Conservation (phyloP, 2,888 invertebrate species). For the Zeuzera pyrina region DNA sequence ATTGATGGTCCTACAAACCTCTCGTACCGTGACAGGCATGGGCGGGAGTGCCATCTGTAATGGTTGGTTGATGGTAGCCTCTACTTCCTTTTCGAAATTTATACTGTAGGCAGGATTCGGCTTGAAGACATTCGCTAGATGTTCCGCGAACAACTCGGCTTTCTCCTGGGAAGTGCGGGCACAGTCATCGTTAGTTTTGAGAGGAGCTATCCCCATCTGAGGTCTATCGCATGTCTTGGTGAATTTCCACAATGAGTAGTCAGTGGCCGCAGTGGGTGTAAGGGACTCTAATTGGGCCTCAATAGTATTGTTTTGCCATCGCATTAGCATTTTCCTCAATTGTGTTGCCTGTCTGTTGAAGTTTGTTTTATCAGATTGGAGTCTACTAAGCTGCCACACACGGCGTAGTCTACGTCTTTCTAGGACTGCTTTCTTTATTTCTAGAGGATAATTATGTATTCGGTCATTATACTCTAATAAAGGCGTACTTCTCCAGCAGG, state of each 20-base stretch:
- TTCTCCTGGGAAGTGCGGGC: not conserved
- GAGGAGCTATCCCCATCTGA: not conserved
- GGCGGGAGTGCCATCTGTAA: conserved; percentile 5
- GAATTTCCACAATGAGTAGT: no score
- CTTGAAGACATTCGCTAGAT: not conserved
- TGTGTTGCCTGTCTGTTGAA: no score
- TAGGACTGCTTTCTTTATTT: not conserved
- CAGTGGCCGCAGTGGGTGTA: no score
- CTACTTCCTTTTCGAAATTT: conserved; percentile 1
- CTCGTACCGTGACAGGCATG: conserved; percentile 1
- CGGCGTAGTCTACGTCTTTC: not conserved
- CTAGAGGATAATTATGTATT: not conserved
- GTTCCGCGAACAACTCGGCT: not conserved
- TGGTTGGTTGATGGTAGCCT: not conserved
- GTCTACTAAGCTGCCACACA: not conserved
- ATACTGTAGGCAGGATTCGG: conserved; percentile 1
- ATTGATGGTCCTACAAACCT: conserved; percentile 1
- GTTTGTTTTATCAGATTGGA: no score
- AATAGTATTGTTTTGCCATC: no score
- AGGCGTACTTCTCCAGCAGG: not conserved
- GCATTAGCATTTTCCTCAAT: not conserved
- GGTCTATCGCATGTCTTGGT: not conserved
- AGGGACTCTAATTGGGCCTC: not conserved
- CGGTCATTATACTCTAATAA: not conserved
- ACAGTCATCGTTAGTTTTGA: not conserved